phyloP scores from a whole-genome alignment of 2,888 invertebrate genomes.

The Chymomyza amoena region DNA sequence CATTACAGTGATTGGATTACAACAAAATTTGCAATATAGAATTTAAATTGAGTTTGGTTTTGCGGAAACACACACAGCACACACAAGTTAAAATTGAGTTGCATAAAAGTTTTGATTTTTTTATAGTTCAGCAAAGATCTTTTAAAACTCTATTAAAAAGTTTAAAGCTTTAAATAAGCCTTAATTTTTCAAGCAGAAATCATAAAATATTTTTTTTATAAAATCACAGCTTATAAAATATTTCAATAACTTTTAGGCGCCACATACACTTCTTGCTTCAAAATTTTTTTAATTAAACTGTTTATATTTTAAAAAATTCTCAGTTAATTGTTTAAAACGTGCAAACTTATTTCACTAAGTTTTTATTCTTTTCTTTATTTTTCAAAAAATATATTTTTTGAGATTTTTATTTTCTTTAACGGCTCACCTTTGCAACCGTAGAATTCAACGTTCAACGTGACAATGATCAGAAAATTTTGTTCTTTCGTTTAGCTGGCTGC shows the following conservation, averaged over 20 bases:
- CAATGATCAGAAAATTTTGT: conserved; percentile 77
- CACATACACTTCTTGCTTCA: conserved; percentile 22
- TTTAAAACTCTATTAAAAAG: not conserved
- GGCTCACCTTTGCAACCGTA: conserved; percentile 78
- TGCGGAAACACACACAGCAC: not conserved
- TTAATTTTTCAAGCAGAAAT: not conserved
- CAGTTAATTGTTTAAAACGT: conserved; percentile 5
- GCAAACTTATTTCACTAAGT: conserved; percentile 15
- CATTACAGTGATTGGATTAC: not conserved
- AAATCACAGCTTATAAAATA: not conserved
- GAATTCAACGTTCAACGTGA: conserved; percentile 79
- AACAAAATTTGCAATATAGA: not conserved
- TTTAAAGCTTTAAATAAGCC: too few relatives aligned
- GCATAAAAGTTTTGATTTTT: not conserved
- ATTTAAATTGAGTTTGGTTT: not conserved
- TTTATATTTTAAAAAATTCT: conserved; percentile 18
- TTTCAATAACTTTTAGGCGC: conserved; percentile 18
- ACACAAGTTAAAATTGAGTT: not conserved
- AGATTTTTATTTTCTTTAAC: conserved; percentile 49
- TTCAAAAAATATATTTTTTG: conserved; percentile 11
- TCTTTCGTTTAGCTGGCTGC: conserved; percentile 60
- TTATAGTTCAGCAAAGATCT: not conserved
- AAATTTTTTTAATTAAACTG: conserved; percentile 13
- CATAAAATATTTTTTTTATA: not conserved
- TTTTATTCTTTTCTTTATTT: conserved; percentile 21